Conservation (phyloP, 2,888 invertebrate species). For the Lasius fuliginosus region DNA sequence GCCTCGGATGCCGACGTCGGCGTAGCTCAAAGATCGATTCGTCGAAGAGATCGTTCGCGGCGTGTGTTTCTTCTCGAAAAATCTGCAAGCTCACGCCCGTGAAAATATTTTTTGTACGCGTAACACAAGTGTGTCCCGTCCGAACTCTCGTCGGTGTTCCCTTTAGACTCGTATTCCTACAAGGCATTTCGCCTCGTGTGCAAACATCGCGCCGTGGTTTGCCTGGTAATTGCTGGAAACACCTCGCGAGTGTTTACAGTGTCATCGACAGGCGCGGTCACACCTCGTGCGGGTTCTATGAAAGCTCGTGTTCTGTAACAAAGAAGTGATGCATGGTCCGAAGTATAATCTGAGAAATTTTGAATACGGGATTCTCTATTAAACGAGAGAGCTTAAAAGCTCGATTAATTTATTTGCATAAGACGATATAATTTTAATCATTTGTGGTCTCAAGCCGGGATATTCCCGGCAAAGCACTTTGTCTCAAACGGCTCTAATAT, state of each 20-base stretch:
- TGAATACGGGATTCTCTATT: constrained; percentile 6
- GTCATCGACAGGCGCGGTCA: constrained; percentile 78
- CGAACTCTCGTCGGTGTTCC: constrained; percentile 38
- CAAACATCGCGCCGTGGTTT: constrained; percentile 77
- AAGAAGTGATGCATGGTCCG: constrained; percentile 16
- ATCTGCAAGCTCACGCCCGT: constrained; percentile 77
- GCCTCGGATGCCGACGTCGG: constrained; percentile 62
- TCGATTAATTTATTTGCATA: constrained; percentile 2
- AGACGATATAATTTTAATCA: not conserved
- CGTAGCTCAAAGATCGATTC: constrained; percentile 64
- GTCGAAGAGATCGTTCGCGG: constrained; percentile 65
- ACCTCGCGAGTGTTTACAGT: constrained; percentile 82
- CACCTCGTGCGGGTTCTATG: constrained; percentile 69
- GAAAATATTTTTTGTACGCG: constrained; percentile 69
- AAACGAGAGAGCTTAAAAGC: not conserved
- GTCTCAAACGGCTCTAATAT: not conserved
- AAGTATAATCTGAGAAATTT: constrained; percentile 30
- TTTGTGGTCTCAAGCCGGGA: no score
- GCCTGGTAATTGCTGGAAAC: constrained; percentile 83
- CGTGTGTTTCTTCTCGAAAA: constrained; percentile 59
- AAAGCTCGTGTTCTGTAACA: constrained; percentile 50
- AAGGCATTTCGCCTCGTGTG: constrained; percentile 75
- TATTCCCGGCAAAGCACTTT: no score
- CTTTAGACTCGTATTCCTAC: constrained; percentile 32
- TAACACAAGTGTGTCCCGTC: constrained; percentile 59